A percentile compares a stretch with the other conserved stretches of the same genome.
These are phyloP conservation scores for Yoshiicerus persimilis DNA, from an alignment of 1,140 invertebrate genomes.

Conservation along the genomic window DNA sequence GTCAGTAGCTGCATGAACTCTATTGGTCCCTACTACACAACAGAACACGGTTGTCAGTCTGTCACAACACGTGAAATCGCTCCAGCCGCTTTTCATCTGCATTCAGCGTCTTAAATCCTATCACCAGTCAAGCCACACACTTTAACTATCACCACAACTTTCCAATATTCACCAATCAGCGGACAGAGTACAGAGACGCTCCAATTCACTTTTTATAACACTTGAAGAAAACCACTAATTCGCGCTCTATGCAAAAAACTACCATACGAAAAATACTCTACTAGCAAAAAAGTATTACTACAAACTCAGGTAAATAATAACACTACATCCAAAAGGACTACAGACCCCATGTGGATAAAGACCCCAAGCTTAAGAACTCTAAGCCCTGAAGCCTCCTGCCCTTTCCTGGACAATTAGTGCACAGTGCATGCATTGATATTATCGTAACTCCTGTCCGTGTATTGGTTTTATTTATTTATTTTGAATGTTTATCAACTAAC, in stretches of 20 bases:
- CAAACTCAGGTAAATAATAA: no score
- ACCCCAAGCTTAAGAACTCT: no score
- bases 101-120: background rate
- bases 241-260: no score
- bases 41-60: background rate
- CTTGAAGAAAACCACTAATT: no score
- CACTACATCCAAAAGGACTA: no score
- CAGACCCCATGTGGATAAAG: no score
- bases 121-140: background rate
- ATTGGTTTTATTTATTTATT: background rate
- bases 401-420: background rate
- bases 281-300: no score
- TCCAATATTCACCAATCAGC: background rate
- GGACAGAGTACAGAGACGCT: background rate
- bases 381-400: no score
- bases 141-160: background rate
- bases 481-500: background rate
- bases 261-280: no score
- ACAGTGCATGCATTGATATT: background rate
- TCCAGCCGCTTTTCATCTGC: background rate
- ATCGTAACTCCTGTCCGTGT: background rate
- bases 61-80: no score
- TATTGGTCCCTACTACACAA: background rate
- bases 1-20: no score
- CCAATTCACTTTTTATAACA: no score